phyloP scores from a whole-genome alignment of 2,888 invertebrate species.

The Ichneumoninae sp. region DNA sequence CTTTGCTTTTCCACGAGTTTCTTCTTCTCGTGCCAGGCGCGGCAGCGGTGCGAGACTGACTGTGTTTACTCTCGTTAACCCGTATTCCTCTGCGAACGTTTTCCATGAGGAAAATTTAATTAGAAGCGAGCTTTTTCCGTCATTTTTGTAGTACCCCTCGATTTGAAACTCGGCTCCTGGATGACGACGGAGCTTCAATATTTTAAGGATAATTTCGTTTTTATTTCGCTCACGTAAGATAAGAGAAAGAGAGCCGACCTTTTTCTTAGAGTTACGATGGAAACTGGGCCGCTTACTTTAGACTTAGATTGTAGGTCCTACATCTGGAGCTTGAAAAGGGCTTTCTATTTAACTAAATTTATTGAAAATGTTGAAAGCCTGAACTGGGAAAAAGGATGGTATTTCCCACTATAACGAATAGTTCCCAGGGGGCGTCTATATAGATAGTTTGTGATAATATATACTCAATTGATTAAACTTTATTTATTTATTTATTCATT shows the following conservation, averaged over 20 bases:
- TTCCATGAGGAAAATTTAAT: constrained; percentile 60
- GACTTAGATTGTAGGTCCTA: no score
- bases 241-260: neutral
- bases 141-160: constrained; percentile 23
- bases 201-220: constrained; percentile 4
- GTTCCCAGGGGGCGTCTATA: no score
- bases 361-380: no score
- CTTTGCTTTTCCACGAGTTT: constrained; percentile 13
- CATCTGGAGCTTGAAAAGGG: no score
- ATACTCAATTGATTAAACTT: no score
- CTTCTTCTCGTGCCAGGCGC: constrained; percentile 43
- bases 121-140: constrained; percentile 52
- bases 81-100: constrained; percentile 46
- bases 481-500: no score
- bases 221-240: neutral
- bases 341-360: no score
- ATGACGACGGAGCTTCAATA: constrained; percentile 33
- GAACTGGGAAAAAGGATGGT: no score
- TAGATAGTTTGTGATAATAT: no score
- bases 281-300: no score
- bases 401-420: no score
- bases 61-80: constrained; percentile 56
- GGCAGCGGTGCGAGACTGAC: neutral
- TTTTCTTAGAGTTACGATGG: neutral
- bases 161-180: neutral